These are phyloP conservation scores for Drosophila formosana DNA, from an alignment of 2,888 invertebrate genomes.

Conservation along the genomic window DNA sequence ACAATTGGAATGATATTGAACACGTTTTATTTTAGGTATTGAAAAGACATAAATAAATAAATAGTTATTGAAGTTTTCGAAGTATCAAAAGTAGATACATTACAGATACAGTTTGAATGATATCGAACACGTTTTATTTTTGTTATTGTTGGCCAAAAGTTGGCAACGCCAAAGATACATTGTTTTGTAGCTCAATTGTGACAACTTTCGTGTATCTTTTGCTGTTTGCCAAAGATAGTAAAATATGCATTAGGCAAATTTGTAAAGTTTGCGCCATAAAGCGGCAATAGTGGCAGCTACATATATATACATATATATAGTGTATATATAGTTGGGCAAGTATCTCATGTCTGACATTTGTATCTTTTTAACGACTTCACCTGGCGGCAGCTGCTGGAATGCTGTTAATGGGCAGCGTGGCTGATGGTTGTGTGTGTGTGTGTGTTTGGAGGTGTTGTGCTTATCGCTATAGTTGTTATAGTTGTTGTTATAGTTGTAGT, in stretches of 20 bases:
- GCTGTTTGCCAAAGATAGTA: not conserved
- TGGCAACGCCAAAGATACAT: not conserved
- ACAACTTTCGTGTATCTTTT: not conserved
- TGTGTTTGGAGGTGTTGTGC: not conserved
- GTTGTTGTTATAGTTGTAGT: conserved; percentile 17
- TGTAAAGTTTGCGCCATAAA: conserved; percentile 1
- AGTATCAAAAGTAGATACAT: too few relatives aligned
- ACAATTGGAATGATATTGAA: too few relatives aligned
- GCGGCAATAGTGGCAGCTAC: not conserved
- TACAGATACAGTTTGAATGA: too few relatives aligned
- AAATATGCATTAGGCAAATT: conserved; percentile 2
- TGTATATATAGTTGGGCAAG: not conserved
- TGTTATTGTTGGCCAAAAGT: too few relatives aligned
- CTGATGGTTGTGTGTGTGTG: not conserved
- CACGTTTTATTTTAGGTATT: too few relatives aligned
- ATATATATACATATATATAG: too few relatives aligned
- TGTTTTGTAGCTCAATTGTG: not conserved
- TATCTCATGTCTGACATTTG: not conserved
- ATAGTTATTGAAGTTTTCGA: too few relatives aligned
- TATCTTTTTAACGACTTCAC: conserved; percentile 6
- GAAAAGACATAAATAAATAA: too few relatives aligned
- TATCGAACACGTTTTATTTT: too few relatives aligned
- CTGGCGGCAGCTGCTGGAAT: conserved; percentile 10
- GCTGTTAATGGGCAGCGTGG: conserved; percentile 17
- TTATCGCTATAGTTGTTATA: not conserved